A percentile compares a stretch with the other conserved stretches of the same genome.
Evolutionary conservation across 35 echinoderm and acorn worm species (phyloP).

Genomic region (Strongylocentrotus purpuratus): DNA sequence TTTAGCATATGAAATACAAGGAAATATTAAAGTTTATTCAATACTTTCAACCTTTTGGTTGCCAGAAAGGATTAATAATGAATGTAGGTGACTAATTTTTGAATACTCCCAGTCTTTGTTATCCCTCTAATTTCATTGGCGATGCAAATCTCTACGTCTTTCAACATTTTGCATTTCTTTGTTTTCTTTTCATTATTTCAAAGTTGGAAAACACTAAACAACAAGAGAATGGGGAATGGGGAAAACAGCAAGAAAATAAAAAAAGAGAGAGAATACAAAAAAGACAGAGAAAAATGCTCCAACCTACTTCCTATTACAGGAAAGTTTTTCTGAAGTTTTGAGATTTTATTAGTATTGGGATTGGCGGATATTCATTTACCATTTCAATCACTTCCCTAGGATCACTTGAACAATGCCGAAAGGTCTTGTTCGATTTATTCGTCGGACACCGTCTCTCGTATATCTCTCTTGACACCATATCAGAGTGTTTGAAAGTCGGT

Average conservation of each 20-base stretch:
- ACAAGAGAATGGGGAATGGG: not conserved
- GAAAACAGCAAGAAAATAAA: not conserved
- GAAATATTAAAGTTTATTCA: not conserved
- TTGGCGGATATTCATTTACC: not conserved
- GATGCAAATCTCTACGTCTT: not conserved
- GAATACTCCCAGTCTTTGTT: not conserved
- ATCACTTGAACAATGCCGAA: constrained; percentile 11
- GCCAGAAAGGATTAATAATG: too few relatives aligned
- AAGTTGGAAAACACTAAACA: not conserved
- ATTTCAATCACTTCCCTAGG: not conserved
- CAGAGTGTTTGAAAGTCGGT: constrained; percentile 31
- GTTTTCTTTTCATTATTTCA: not conserved
- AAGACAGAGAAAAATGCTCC: too few relatives aligned
- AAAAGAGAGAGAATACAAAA: too few relatives aligned
- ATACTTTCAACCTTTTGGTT: not conserved
- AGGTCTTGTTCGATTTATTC: constrained; percentile 28
- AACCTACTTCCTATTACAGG: not conserved
- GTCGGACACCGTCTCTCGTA: constrained; percentile 19
- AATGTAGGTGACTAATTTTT: not conserved
- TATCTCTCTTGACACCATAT: not conserved
- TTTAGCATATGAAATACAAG: not conserved
- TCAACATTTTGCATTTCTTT: not conserved
- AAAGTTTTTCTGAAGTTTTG: not conserved
- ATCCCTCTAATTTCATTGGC: not conserved
- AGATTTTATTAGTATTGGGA: not conserved